phyloP scores from a whole-genome alignment of 92 coral and sea anemone species.

The Porites evermanni region DNA sequence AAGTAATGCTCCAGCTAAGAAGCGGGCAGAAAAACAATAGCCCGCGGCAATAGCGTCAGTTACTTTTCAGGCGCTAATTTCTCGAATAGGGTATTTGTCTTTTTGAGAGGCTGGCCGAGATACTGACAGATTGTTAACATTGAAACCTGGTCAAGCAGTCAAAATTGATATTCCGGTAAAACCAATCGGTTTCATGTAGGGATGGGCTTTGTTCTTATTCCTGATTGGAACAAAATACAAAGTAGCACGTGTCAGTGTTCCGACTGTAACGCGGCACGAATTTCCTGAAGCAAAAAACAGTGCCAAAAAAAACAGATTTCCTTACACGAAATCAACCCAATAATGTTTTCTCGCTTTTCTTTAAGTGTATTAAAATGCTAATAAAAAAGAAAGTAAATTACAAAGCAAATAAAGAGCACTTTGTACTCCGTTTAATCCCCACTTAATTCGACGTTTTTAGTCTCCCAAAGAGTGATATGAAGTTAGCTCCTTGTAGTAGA shows the following conservation, averaged over 20 bases:
- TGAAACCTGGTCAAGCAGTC: neutral
- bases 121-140: too few species aligned
- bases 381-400: neutral
- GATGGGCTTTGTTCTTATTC: neutral
- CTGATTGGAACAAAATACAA: neutral
- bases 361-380: neutral
- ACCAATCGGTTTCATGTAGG: neutral
- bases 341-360: neutral
- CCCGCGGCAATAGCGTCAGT: too few species aligned
- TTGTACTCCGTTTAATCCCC: too few species aligned
- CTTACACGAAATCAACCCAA: neutral
- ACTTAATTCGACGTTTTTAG: too few species aligned
- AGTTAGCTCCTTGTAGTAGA: too few species aligned
- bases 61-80: too few species aligned
- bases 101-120: too few species aligned
- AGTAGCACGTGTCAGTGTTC: neutral
- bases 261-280: neutral
- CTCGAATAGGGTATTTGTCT: too few species aligned
- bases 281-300: too few species aligned
- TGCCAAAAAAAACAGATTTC: neutral
- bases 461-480: too few species aligned
- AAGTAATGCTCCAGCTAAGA: too few species aligned
- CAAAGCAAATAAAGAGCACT: neutral
- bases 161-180: neutral
- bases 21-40: too few species aligned